These are phyloP conservation scores for Charanyca ferruginea DNA, from an alignment of 2,888 invertebrate genomes.

Conservation along the genomic window DNA sequence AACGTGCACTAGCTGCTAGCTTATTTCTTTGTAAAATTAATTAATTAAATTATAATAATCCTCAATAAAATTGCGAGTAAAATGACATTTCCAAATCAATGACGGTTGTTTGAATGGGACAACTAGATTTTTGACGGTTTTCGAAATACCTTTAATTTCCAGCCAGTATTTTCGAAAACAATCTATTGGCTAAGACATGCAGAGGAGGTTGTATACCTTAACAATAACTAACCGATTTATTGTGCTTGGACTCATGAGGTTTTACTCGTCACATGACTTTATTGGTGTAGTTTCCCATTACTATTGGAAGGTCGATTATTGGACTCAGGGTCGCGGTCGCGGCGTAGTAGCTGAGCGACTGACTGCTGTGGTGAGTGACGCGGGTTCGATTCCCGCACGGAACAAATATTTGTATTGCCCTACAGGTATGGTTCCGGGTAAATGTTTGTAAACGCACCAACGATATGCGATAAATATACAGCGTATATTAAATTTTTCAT, in stretches of 20 bases:
- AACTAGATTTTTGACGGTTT: constrained; percentile 84
- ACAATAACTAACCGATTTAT: no score
- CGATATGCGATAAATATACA: no score
- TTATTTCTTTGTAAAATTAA: constrained; percentile 68
- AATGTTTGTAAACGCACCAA: no score
- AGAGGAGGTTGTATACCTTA: constrained; percentile 9
- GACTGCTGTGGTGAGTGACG: no score
- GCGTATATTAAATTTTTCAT: no score
- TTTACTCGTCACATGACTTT: neutral
- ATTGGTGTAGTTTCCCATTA: neutral
- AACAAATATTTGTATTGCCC: no score
- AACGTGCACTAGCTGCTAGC: constrained; percentile 62
- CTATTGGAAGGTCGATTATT: neutral
- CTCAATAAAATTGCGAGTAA: constrained; percentile 79
- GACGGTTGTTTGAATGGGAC: constrained; percentile 83
- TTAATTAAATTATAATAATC: constrained; percentile 75
- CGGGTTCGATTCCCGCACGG: no score
- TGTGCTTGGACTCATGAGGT: neutral
- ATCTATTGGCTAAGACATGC: constrained; percentile 42
- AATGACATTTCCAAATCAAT: constrained; percentile 85
- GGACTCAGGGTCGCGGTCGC: neutral
- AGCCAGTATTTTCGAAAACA: constrained; percentile 63
- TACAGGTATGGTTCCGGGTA: no score
- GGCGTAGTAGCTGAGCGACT: no score
- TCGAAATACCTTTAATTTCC: constrained; percentile 68